A percentile compares a stretch with the other conserved stretches of the same genome.
These are phyloP conservation scores for Rachycentron canadum DNA, from an alignment of 2,797 vertebrate species.

Conservation along the genomic window DNA sequence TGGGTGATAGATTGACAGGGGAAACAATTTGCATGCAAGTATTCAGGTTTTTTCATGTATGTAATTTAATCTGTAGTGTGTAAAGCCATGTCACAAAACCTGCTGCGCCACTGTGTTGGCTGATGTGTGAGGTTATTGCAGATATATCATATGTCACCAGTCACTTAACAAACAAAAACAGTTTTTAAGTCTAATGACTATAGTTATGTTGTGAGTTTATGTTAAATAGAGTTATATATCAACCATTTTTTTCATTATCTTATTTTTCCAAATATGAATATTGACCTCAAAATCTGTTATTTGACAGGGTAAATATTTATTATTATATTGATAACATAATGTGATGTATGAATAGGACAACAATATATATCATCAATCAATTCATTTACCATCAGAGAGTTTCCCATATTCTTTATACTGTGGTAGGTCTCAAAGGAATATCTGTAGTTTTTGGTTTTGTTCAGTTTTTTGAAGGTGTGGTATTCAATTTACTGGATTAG, in stretches of 20 bases:
- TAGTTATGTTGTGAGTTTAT: background rate
- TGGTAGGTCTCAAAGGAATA: background rate
- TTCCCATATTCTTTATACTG: background rate
- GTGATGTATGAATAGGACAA: background rate
- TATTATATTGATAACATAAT: no score
- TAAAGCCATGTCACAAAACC: no score
- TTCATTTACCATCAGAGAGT: background rate
- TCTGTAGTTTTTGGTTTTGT: no score
- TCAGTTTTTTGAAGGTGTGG: no score
- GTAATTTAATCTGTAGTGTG: background rate
- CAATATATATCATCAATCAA: background rate
- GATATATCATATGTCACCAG: background rate
- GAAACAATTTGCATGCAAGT: background rate
- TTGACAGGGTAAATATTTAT: background rate
- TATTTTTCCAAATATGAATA: background rate
- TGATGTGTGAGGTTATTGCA: background rate
- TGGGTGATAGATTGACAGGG: slow-evolving; percentile 2
- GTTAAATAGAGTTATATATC: no score
- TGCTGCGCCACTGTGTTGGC: background rate
- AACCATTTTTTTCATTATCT: no score
- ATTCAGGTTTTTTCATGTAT: background rate
- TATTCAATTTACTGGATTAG: no score
- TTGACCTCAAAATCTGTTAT: background rate
- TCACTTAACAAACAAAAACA: background rate
- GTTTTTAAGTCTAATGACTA: no score